Evolutionary conservation across 2,888 invertebrate species (phyloP), one percentile per base, ranked within the genome.

Genomic region (Eristalis arbustorum): DNA sequence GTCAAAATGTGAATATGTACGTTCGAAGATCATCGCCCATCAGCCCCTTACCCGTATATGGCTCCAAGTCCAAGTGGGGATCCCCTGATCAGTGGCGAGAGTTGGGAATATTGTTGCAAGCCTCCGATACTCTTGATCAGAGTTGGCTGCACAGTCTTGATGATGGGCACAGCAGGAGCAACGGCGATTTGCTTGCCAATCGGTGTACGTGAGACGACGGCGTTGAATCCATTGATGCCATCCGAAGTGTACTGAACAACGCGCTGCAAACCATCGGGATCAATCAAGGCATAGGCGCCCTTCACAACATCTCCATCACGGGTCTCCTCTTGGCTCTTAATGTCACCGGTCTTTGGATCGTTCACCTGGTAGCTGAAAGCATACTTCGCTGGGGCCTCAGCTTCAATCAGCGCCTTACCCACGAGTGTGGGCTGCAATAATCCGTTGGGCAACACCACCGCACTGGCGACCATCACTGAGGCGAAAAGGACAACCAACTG

Each of bases 231-330:
- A 22, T 84, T 89, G 22, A 88, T 82, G 3, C 68, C 88, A 85
- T 90, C 89, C 25, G 89, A 89, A 18, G 85, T 88, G 76, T 90
- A 90, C 31, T 90, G 88, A 22, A 90, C 90, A 64, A 88, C 73
- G 14, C 90, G 78, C 67, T 81, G 88, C 23, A 88, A 66, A 66
- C 90, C 90, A 79, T 90, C 89, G 11, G 89, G 75, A 77, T 89
- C 90, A 59, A 89, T 75, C n/a, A 90, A 73, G 13, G 88, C 77
- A 56, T 90, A 90, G 11, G 88, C 88, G 22, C 90, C 90, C 78
- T 88, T 80, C 11, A 89, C 90, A 40, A 84, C 68, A 67, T 90
- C 89, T 18, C 89, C 90, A 42, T 89, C 74, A 14, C 90, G 88
- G 0, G 82, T 62, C 82, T 90, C 90, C n/a, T 88, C 88, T 74